phyloP scores from a whole-genome alignment of 2,888 invertebrate genomes.

The Serripes groenlandicus region DNA sequence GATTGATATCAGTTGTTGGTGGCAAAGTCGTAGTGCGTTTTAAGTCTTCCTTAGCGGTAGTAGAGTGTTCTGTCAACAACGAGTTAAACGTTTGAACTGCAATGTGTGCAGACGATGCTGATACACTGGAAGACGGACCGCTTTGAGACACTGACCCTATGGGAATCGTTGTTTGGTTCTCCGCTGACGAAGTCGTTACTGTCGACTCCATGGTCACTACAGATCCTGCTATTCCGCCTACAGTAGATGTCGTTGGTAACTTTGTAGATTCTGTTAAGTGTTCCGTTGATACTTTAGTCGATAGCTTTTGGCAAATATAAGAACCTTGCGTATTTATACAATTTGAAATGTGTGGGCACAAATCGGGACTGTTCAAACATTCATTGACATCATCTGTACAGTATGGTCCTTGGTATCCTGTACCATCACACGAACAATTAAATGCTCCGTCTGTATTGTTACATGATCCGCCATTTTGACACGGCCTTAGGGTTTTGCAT shows the following conservation, averaged over 20 bases:
- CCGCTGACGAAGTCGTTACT: not conserved
- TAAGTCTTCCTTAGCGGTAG: too few relatives aligned
- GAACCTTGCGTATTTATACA: constrained; percentile 11
- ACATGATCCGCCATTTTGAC: not conserved
- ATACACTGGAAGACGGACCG: too few relatives aligned
- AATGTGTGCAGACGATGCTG: too few relatives aligned
- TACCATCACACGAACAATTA: constrained; percentile 51
- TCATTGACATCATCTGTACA: constrained; percentile 22
- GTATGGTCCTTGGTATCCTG: constrained; percentile 49
- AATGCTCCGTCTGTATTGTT: constrained; percentile 57
- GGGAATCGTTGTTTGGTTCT: too few relatives aligned
- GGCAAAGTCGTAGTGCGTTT: too few relatives aligned
- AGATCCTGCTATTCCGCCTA: not conserved
- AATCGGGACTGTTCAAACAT: constrained; percentile 5
- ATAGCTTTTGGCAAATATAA: not conserved
- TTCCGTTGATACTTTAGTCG: not conserved
- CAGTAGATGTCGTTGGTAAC: not conserved
- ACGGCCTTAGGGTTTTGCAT: not conserved
- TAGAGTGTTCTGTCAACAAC: too few relatives aligned
- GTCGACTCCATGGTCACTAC: not conserved
- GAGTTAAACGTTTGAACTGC: too few relatives aligned
- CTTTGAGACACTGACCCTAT: too few relatives aligned
- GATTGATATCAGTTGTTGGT: too few relatives aligned
- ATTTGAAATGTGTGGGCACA: constrained; percentile 7
- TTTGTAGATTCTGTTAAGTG: not conserved